Conservation (phyloP, 2,888 invertebrate genomes). For the Meliscaeva auricollis region DNA sequence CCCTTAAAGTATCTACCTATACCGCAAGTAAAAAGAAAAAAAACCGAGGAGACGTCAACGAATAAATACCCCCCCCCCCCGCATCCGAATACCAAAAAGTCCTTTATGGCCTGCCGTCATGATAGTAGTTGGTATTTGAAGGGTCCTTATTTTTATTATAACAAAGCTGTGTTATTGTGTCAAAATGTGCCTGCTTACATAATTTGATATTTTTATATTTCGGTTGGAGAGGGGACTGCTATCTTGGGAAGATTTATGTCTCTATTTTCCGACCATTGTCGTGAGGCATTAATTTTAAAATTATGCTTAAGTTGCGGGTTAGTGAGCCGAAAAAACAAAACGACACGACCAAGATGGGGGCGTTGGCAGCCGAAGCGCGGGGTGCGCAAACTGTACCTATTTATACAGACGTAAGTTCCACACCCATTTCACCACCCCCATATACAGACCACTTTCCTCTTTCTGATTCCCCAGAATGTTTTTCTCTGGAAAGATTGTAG, state of each 20-base stretch:
- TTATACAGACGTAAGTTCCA: not conserved
- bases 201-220: conserved; percentile 56
- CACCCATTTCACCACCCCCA: not conserved
- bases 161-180: conserved; percentile 71
- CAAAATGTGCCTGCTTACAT: conserved; percentile 67
- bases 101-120: conserved; percentile 68
- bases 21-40: conserved; percentile 12
- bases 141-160: conserved; percentile 66
- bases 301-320: conserved; percentile 37
- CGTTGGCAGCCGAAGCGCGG: too few relatives aligned
- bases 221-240: not conserved
- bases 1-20: not conserved
- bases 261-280: conserved; percentile 58
- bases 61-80: conserved; percentile 53
- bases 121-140: conserved; percentile 68
- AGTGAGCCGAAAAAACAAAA: conserved; percentile 29
- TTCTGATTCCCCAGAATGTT: not conserved
- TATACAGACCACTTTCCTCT: too few relatives aligned
- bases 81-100: conserved; percentile 38
- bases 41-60: conserved; percentile 23
- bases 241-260: conserved; percentile 65
- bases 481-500: conserved; percentile 24
- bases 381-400: too few relatives aligned
- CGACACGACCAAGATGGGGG: not conserved
- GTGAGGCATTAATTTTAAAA: conserved; percentile 70